A percentile compares a stretch with the other conserved stretches of the same genome.
phyloP scores from a whole-genome alignment of 2,113 vertebrate genomes.

The Tyto alba region DNA sequence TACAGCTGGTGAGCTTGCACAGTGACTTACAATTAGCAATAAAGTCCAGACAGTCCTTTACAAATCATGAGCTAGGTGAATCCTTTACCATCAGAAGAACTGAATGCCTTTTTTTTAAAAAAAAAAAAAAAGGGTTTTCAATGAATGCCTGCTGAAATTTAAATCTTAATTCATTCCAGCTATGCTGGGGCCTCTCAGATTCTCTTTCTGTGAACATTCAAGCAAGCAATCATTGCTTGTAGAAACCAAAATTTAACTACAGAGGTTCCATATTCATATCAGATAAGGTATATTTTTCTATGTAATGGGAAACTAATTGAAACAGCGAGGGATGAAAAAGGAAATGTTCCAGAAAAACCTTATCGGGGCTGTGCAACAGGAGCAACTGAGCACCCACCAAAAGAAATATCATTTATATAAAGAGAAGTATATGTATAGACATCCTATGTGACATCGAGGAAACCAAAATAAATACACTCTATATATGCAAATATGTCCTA shows the following conservation, averaged over 20 bases:
- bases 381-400: not conserved
- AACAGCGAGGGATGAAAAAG: not conserved
- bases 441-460: not conserved
- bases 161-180: conserved; percentile 2
- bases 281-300: not conserved
- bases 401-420: not conserved
- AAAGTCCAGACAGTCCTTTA: not conserved
- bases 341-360: not conserved
- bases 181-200: not conserved
- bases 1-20: not conserved
- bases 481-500: not conserved
- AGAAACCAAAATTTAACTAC: not conserved
- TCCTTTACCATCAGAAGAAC: not conserved
- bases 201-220: not conserved
- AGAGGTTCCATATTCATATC: not conserved
- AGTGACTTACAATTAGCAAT: not conserved
- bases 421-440: not conserved
- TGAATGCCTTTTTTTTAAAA: not conserved
- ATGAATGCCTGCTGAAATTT: not conserved
- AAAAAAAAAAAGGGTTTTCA: not conserved
- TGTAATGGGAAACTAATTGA: not conserved
- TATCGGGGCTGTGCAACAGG: not conserved
- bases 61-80: not conserved
- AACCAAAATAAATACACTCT: not conserved
- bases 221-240: not conserved